A percentile compares a stretch with the other conserved stretches of the same genome.
phyloP scores from a whole-genome alignment of 2,113 vertebrate species.

The Condylura cristata region DNA sequence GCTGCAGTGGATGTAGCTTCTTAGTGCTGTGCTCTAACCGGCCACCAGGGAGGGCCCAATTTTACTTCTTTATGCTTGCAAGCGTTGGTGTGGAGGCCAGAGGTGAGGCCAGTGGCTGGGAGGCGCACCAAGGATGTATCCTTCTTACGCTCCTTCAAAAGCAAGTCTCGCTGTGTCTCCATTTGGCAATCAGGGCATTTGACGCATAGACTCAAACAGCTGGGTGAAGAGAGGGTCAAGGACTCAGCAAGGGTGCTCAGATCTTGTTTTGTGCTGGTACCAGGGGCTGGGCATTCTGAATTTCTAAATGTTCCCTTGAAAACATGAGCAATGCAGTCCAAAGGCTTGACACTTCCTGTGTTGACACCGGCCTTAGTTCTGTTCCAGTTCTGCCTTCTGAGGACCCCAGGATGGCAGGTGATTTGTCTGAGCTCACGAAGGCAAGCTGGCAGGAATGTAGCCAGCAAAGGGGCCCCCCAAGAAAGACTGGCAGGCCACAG shows the following conservation, averaged over 20 bases:
- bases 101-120: too few species aligned
- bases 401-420: rapidly evolving
- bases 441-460: neutral
- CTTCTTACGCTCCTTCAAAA: neutral
- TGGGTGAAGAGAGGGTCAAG: neutral
- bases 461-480: neutral
- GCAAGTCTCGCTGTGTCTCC: too few species aligned
- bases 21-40: too few species aligned
- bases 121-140: too few species aligned
- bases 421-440: too few species aligned
- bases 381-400: neutral
- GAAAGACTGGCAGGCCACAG: rapidly evolving
- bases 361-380: neutral
- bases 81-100: too few species aligned
- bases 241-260: neutral
- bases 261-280: neutral
- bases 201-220: neutral
- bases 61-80: too few species aligned
- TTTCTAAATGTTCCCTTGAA: neutral
- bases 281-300: neutral
- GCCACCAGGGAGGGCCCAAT: too few species aligned
- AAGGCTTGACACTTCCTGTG: neutral
- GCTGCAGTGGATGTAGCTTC: too few species aligned
- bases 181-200: neutral
- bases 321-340: rapidly evolving